A percentile compares a stretch with the other conserved stretches of the same genome.
Conservation (phyloP, 2,113 vertebrate species). For the Diglossa brunneiventris region DNA sequence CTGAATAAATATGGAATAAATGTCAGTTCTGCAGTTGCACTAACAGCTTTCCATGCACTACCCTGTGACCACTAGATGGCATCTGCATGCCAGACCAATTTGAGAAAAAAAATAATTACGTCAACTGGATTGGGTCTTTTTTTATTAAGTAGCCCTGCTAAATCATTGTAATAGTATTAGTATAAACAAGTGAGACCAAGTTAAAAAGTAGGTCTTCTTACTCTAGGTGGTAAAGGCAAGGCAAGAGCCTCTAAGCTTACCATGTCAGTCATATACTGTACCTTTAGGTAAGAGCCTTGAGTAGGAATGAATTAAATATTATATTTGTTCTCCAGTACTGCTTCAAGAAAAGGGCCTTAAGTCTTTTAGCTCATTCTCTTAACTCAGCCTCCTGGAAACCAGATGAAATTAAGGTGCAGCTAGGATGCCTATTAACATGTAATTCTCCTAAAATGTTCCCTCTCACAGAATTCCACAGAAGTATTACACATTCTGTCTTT, state of each 20-base stretch:
- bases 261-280: neutral
- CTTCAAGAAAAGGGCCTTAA: neutral
- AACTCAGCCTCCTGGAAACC: neutral
- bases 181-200: neutral
- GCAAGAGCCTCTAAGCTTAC: neutral
- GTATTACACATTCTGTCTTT: accelerated
- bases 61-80: constrained; percentile 12
- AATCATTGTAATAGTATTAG: neutral
- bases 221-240: neutral
- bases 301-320: neutral
- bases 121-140: neutral
- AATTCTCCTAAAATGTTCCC: neutral
- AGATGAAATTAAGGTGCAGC: neutral
- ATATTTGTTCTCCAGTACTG: neutral
- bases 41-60: neutral
- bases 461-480: neutral
- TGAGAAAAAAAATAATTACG: accelerated
- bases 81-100: neutral
- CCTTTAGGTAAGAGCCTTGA: neutral
- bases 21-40: neutral
- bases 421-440: neutral
- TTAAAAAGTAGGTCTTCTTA: neutral
- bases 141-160: neutral
- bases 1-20: neutral
- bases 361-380: neutral